Evolutionary conservation across 2,113 vertebrate species (phyloP).

Genomic region (Ochotona princeps): DNA sequence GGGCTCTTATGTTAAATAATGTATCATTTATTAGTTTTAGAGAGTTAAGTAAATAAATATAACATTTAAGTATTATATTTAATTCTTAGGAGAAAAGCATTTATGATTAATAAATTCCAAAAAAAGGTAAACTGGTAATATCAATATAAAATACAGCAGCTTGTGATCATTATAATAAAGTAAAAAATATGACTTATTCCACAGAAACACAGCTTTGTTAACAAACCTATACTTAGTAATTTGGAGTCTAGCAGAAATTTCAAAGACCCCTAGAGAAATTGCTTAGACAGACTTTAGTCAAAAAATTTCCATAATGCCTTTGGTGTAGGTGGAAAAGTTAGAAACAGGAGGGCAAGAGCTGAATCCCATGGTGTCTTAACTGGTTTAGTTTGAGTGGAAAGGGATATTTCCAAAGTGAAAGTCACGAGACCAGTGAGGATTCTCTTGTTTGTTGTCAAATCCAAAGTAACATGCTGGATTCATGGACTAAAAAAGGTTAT

Average conservation of each 20-base stretch:
- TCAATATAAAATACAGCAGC: not conserved
- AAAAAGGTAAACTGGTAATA: not conserved
- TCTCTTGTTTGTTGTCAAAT: not conserved
- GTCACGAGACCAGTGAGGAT: not conserved
- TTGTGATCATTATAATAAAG: not conserved
- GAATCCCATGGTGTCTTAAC: not conserved
- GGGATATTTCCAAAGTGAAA: not conserved
- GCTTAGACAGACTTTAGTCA: not conserved
- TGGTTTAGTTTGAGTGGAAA: not conserved
- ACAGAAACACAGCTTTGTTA: not conserved
- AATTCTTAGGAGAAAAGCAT: not conserved
- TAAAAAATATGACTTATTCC: not conserved
- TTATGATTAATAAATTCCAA: not conserved
- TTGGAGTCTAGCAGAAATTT: not conserved
- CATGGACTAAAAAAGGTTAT: not conserved
- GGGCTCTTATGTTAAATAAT: not conserved
- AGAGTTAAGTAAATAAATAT: not conserved
- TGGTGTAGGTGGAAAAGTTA: not conserved
- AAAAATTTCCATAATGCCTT: not conserved
- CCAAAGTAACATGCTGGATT: not conserved
- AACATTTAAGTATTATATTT: not conserved
- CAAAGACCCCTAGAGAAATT: not conserved
- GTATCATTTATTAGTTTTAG: slow-evolving; percentile 10
- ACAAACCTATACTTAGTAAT: not conserved
- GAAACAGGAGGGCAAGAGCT: not conserved